Conservation (phyloP, 2,797 vertebrate species). For the Onychomys arenicola region DNA sequence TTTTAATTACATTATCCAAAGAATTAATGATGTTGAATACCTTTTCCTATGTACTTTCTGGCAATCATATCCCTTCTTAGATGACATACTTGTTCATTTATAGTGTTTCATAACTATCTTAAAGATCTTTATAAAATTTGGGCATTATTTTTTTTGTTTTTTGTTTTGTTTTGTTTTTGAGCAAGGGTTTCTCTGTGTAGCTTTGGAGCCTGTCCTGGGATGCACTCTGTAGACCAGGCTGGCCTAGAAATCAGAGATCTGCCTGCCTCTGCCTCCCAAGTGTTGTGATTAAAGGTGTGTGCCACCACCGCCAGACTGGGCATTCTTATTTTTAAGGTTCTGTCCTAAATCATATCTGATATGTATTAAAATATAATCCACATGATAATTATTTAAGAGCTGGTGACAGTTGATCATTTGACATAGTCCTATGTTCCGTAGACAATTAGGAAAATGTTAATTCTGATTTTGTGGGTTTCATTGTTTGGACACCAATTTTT, state of each 20-base stretch:
- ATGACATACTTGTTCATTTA: neutral
- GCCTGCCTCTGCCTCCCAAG: too few relatives aligned
- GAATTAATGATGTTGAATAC: neutral
- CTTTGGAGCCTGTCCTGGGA: too few relatives aligned
- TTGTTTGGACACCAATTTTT: neutral
- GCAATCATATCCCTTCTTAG: neutral
- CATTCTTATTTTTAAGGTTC: neutral
- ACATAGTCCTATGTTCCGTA: neutral
- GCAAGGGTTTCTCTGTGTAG: too few relatives aligned
- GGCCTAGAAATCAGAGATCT: too few relatives aligned
- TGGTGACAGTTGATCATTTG: neutral
- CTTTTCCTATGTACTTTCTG: neutral
- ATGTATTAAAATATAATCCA: neutral
- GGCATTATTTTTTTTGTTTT: neutral
- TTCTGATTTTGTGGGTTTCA: neutral
- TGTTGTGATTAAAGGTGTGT: too few relatives aligned
- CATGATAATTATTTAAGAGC: neutral
- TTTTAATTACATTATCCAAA: conserved; percentile 10
- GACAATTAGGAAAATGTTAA: neutral
- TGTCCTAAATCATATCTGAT: neutral
- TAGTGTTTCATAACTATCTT: neutral
- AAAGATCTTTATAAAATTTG: conserved; percentile 21
- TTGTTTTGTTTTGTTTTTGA: too few relatives aligned
- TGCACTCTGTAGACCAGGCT: too few relatives aligned
- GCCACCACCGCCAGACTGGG: neutral